Percentiles rank a stretch among this genome's conserved stretches.
These are phyloP conservation scores for Ladona fulva DNA, from an alignment of 1,140 invertebrate genomes.

Conservation along the genomic window DNA sequence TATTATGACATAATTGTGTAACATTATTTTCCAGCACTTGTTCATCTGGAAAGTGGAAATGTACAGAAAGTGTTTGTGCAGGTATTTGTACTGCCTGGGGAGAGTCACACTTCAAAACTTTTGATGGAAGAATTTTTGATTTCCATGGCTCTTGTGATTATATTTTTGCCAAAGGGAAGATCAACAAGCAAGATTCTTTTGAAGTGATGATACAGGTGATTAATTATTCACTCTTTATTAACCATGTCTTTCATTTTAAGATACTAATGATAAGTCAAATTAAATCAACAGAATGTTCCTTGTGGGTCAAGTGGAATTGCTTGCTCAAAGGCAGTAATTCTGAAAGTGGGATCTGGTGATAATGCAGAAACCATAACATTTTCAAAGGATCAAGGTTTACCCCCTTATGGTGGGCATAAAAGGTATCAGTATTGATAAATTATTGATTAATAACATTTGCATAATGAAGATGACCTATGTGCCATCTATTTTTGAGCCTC, in stretches of 20 bases:
- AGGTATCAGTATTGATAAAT: constrained; percentile 27
- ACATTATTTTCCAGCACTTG: constrained; percentile 40
- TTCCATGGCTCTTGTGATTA: constrained; percentile 86
- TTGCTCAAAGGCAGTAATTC: constrained; percentile 72
- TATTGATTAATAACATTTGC: neutral
- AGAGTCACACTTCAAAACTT: constrained; percentile 78
- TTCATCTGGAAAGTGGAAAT: constrained; percentile 33
- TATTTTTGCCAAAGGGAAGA: constrained; percentile 61
- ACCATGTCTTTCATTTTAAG: too few relatives aligned
- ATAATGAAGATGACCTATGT: too few relatives aligned
- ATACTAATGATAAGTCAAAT: constrained; percentile 24
- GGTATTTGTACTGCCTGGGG: constrained; percentile 73
- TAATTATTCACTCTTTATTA: constrained; percentile 17
- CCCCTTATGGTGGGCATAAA: constrained; percentile 37
- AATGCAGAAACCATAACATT: constrained; percentile 52
- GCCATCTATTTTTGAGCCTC: too few relatives aligned
- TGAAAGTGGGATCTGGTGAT: constrained; percentile 46
- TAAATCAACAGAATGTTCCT: constrained; percentile 55
- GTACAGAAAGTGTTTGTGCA: constrained; percentile 36
- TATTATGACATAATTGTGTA: constrained; percentile 13
- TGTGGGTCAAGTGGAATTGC: constrained; percentile 78
- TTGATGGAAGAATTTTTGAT: constrained; percentile 72
- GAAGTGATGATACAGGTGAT: constrained; percentile 56
- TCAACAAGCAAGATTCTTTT: constrained; percentile 51
- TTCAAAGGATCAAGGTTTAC: constrained; percentile 41